phyloP scores from a whole-genome alignment of 2,797 vertebrate species.

The Furcifer pardalis region DNA sequence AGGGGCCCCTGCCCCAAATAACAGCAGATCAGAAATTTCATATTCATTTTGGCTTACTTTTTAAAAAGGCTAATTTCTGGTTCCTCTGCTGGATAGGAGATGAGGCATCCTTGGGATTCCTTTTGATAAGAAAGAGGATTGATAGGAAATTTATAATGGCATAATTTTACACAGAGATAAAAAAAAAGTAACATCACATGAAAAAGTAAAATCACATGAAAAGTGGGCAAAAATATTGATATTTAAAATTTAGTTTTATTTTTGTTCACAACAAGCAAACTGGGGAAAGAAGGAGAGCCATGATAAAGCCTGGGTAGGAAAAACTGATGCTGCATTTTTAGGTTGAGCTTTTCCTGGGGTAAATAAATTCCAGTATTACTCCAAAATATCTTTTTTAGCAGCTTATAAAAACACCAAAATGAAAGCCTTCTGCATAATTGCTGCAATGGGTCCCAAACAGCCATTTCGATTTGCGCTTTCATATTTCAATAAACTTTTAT shows the following conservation, averaged over 20 bases:
- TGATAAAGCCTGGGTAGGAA: slow-evolving; percentile 24
- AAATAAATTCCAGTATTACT: slow-evolving; percentile 72
- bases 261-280: neutral
- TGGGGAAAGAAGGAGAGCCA: slow-evolving; percentile 30
- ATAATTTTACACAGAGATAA: neutral
- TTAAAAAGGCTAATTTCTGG: no score
- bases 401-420: slow-evolving; percentile 71
- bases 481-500: slow-evolving; percentile 77
- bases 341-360: slow-evolving; percentile 60
- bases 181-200: neutral
- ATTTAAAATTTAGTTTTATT: neutral
- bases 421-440: slow-evolving; percentile 66
- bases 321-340: slow-evolving; percentile 51
- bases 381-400: slow-evolving; percentile 69
- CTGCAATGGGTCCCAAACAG: slow-evolving; percentile 62
- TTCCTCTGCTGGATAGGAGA: neutral
- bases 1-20: no score
- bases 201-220: neutral
- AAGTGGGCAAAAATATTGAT: no score
- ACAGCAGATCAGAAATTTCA: no score
- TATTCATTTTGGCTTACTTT: no score
- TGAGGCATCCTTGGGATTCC: neutral
- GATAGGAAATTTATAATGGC: neutral
- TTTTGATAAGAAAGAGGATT: neutral
- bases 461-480: slow-evolving; percentile 71